Evolutionary conservation across 1,140 invertebrate species (phyloP), one percentile per base, ranked within the genome.

Genomic region (Onthophagus taurus): DNA sequence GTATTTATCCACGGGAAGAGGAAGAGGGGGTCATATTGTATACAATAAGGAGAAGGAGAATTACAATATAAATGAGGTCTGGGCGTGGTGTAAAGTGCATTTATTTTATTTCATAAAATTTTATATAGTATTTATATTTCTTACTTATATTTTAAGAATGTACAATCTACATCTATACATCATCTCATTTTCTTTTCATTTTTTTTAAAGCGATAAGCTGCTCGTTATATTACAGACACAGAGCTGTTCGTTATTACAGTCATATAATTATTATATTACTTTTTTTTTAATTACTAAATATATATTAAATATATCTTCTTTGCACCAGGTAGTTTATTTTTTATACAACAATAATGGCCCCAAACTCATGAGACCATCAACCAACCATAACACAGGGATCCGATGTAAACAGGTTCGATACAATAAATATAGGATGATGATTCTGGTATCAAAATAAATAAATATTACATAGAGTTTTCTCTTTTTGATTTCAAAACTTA

Each of bases 271-370:
- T n/a, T 39, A 50, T 44, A 44, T 50, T 50, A 50, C 41, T 30
- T 50, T 23, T 29, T 45, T 42, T 41, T 43, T 36, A 38, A 38
- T 47, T 44, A 47, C 43, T 39, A 41, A 26, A 41, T 42, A 50
- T 46, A 43, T 44, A 47, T 33, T 44, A 50, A 42, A 47, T 45
- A 45, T 39, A 39, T 45, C 26, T 43, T 47, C 44, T 50, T 41
- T 50, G 44, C 44, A 50, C 48, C 21, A 17, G 19, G 16, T 45
- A 38, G n/a, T n/a, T n/a, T n/a, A n/a, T n/a, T n/a, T n/a, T 46
- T 41, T 46, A 41, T 39, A 45, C 31, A 48, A 48, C 20, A 19
- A 20, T n/a, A n/a, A n/a, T n/a, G n/a, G n/a, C n/a, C n/a, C n/a
- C n/a, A n/a, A n/a, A n/a, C n/a, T n/a, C n/a, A n/a, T n/a, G n/a